Conservation (phyloP, 1,140 invertebrate genomes). For the Berghia stephanieae region DNA sequence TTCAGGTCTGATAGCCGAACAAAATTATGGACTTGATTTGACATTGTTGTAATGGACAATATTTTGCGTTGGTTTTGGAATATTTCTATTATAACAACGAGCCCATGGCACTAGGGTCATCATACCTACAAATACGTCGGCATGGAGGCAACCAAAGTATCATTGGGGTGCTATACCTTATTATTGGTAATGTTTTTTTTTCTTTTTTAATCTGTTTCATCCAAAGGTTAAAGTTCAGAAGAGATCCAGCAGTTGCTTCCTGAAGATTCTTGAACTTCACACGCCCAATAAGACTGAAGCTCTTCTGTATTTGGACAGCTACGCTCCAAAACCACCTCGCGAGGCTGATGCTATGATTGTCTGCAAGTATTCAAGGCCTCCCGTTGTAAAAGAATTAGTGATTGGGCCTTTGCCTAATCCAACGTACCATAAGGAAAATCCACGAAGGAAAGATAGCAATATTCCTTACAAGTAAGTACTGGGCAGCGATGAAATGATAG, state of each 20-base stretch:
- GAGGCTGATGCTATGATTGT: constrained; percentile 49
- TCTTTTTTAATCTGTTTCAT: background rate
- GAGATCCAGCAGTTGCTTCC: background rate
- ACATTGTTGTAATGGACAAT: background rate
- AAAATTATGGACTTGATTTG: background rate
- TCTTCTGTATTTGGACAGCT: constrained; percentile 39
- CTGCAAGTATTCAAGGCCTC: constrained; percentile 32
- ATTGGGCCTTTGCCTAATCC: constrained; percentile 44
- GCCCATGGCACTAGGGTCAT: too few relatives aligned
- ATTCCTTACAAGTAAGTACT: constrained; percentile 18
- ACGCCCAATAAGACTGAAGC: constrained; percentile 31
- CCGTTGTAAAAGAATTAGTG: constrained; percentile 49
- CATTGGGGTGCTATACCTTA: too few relatives aligned
- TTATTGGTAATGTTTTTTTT: background rate
- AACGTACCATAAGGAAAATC: constrained; percentile 28
- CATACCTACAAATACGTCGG: too few relatives aligned
- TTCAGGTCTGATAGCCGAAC: background rate
- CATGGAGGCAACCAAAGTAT: too few relatives aligned
- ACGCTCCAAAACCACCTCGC: constrained; percentile 36
- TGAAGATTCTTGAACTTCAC: constrained; percentile 33
- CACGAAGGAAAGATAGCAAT: background rate
- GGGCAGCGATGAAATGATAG: too few relatives aligned
- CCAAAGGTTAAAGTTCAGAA: background rate
- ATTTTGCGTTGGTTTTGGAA: too few relatives aligned
- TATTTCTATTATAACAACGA: too few relatives aligned